Base-by-base conservation (phyloP, 2,888 invertebrate species). In the Phyllotreta cruciferae region DNA sequence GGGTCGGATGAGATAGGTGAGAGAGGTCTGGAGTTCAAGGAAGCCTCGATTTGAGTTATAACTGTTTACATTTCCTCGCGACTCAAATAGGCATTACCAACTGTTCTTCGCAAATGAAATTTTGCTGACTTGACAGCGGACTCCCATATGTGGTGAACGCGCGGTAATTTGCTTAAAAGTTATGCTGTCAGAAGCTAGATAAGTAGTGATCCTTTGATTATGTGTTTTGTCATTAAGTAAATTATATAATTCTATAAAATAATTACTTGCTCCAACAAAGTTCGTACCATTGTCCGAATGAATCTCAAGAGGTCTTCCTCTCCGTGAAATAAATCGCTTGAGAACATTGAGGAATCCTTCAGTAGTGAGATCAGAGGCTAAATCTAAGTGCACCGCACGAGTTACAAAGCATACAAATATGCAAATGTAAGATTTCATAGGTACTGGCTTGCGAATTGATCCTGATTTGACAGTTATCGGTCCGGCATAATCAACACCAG, bases 61-160 rank as follows among this genome's bases (percentile, higher is more conserved):
- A 76, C 4, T 0, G 75, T 78, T 11, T 60, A 39, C 60, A 76
- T 66, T 50, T 78, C 75, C 64, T 78, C 76, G 53, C 64, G 74
- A 1, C 70, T 78, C 6, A 76, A 37, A 41, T 9, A 41, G 1
- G 50, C 53, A 3, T 60, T 9, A 34, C 71, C 73, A 3, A 74
- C 24, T 1, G 74, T 56, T 50, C 71, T 58, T 41, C 62, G 66
- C 13, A 77, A 36, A 62, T 41, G 76, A 61, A 53, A 63, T 66
- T 79, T 78, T 0, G 70, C 61, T 0, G 70, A 70, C 39, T 73
- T 74, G 6, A 78, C 68, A 6, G 67, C 73, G 5, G 74, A 68
- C 55, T 79, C 78, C 76, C 75, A 76, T 10, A 77, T 24, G 24
- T 4, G 74, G 74, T 8, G 73, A 67, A 13, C 55, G 38, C 5